A percentile compares a stretch with the other conserved stretches of the same genome.
Conservation (phyloP, 2,797 vertebrate genomes). For the Gallinago stenura region DNA sequence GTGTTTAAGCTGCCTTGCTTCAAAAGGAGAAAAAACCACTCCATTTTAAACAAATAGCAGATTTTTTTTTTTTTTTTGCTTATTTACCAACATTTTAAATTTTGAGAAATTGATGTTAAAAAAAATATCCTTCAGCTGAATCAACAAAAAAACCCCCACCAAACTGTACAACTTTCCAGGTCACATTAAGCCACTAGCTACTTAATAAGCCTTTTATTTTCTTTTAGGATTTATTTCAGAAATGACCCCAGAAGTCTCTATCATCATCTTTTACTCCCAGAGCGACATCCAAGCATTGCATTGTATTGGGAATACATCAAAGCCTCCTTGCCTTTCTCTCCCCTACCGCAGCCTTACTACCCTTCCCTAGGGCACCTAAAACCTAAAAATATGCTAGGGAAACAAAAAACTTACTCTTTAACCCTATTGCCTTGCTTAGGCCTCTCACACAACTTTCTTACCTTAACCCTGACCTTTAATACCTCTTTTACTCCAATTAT, state of each 20-base stretch:
- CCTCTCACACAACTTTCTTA: neutral
- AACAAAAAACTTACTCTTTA: neutral
- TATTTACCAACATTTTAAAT: conserved; percentile 19
- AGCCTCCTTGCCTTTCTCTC: conserved; percentile 24
- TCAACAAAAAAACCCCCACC: neutral
- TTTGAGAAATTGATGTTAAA: neutral
- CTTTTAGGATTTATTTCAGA: conserved; percentile 24
- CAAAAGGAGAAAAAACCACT: neutral
- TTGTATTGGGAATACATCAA: neutral
- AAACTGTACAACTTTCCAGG: neutral
- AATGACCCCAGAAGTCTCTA: neutral
- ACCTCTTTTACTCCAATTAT: neutral
- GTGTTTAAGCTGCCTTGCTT: neutral
- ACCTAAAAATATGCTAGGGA: neutral
- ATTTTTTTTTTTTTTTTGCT: neutral
- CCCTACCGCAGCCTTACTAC: neutral
- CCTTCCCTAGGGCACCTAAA: neutral
- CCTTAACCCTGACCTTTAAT: neutral
- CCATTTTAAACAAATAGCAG: neutral
- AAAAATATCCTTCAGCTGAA: neutral
- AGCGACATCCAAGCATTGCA: neutral
- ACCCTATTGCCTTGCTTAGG: neutral
- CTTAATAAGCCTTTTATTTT: neutral
- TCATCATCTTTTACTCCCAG: conserved; percentile 14
- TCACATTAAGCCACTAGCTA: neutral